Conservation (phyloP, 2,113 vertebrate species). For the Eretmochelys imbricata region DNA sequence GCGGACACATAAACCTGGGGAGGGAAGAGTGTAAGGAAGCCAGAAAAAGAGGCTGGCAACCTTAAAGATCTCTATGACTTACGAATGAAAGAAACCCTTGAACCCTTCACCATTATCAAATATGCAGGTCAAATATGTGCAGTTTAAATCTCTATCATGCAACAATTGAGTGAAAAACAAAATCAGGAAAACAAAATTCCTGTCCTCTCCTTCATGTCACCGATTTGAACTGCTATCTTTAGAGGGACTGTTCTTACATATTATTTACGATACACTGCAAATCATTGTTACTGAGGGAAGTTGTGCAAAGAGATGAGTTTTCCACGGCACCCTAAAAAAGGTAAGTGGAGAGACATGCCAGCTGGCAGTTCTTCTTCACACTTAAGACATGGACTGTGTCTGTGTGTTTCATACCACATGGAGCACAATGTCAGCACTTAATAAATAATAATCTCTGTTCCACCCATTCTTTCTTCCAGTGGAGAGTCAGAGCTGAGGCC, state of each 20-base stretch:
- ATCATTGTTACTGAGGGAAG: not conserved
- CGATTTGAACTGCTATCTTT: not conserved
- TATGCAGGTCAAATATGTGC: not conserved
- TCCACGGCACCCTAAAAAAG: not conserved
- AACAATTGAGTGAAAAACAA: not conserved
- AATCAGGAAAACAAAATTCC: not conserved
- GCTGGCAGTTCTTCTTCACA: not conserved
- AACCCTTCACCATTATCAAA: not conserved
- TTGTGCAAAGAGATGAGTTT: not conserved
- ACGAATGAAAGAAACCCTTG: not conserved
- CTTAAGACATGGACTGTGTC: rapidly evolving
- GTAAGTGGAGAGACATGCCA: not conserved
- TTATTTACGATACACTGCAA: not conserved
- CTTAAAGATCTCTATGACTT: not conserved
- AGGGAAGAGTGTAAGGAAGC: not conserved
- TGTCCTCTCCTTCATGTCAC: not conserved
- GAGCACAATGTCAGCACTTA: not conserved
- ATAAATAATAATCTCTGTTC: not conserved
- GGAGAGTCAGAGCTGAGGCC: rapidly evolving
- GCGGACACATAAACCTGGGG: not conserved
- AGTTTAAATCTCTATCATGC: not conserved
- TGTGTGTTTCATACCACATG: rapidly evolving
- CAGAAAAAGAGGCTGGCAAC: not conserved
- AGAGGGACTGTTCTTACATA: not conserved
- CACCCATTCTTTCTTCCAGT: not conserved